Conservation (phyloP, 2,113 vertebrate species). For the Xiphorhynchus elegans region DNA sequence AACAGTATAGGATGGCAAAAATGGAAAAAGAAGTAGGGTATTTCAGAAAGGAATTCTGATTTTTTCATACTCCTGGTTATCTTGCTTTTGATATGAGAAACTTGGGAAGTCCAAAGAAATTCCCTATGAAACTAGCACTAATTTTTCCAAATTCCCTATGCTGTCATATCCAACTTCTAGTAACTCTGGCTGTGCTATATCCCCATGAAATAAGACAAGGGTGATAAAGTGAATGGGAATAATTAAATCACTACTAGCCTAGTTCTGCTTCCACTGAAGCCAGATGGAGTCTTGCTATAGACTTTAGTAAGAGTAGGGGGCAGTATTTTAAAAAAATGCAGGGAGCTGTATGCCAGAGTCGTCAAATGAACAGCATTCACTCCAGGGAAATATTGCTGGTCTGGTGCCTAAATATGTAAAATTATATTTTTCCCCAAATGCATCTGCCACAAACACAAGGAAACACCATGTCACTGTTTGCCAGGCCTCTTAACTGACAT, state of each 20-base stretch:
- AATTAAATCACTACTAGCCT: neutral
- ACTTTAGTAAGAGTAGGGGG: neutral
- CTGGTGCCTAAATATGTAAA: neutral
- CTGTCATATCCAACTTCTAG: neutral
- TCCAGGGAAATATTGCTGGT: neutral
- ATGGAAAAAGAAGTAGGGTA: neutral
- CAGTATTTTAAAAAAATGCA: neutral
- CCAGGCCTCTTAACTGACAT: neutral
- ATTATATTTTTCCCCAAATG: neutral
- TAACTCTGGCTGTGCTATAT: neutral
- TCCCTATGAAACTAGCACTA: neutral
- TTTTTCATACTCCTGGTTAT: neutral
- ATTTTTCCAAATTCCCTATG: neutral
- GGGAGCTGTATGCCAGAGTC: neutral
- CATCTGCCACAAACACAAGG: neutral
- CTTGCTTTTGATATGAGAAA: neutral
- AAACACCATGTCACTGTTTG: neutral
- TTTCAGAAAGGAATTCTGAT: neutral
- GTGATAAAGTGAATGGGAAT: neutral
- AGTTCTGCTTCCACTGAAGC: neutral
- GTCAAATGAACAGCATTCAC: neutral
- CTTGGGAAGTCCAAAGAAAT: neutral
- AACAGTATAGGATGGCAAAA: neutral
- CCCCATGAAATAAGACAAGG: neutral
- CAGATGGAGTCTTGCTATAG: neutral